Base-by-base conservation (phyloP, 2,888 invertebrate species). In the Periphyllus acericola region DNA sequence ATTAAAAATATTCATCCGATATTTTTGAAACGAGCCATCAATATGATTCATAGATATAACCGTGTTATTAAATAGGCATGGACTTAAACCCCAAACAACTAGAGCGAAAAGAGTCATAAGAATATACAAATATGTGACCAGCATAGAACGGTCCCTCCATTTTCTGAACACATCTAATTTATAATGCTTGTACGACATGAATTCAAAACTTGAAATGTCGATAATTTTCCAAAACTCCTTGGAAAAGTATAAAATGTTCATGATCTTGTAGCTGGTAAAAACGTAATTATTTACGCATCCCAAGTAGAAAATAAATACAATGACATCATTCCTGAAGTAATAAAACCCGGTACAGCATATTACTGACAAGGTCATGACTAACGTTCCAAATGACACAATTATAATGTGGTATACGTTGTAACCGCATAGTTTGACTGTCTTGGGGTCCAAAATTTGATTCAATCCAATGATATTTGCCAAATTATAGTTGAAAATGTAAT, bases 1-100 rank as follows among this genome's bases (percentile, higher is more conserved):
- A 82, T 82, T 82, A 1, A 46, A 82, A 82, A 68, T 71, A 3
- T 82, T 82, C 68, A 82, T 32, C 5, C 81, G 81, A 17, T 32
- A 71, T 71, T 21, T 82, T 21, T 29, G 25, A 0, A 21, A 32
- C 9, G 81, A 46, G 21, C 68, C 81, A 3, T 71, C 71, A 5
- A 82, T 29, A 14, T 71, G 19, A 25, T 40, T 68, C 3, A 71
- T 71, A 6, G 40, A 32, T 21, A 68, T 11, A 11, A 46, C 25
- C 29, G 29, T 32, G 8, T 82, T 46, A 14, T 29, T 82, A 19
- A 82, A 14, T 6, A 71, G 3, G 2, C 11, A 32, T 4, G 81
- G 81, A 25, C 19, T 32, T 1, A 34, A 19, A 14, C 29, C 46
- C 81, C 81, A 82, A 29, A 29, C 25, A 8, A 68, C 17, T 14